A percentile compares a stretch with the other conserved stretches of the same genome.
phyloP scores from a whole-genome alignment of 1,140 invertebrate species.

The Papilio xuthus region DNA sequence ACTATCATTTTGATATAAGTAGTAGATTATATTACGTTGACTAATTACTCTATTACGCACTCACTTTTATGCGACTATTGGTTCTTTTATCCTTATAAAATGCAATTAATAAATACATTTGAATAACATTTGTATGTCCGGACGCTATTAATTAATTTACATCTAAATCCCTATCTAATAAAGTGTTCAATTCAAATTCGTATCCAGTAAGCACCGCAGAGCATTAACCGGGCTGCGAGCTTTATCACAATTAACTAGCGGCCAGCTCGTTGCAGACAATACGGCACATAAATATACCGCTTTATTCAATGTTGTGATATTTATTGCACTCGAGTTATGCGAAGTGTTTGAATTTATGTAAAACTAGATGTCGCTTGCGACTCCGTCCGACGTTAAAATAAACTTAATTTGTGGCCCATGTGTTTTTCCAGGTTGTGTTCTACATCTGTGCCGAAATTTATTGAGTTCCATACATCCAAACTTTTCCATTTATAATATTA shows the following conservation, averaged over 20 bases:
- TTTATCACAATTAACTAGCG: slow-evolving; percentile 48
- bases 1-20: no score
- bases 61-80: no score
- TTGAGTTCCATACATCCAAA: no score
- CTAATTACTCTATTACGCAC: no score
- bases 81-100: no score
- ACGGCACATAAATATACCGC: slow-evolving; percentile 10
- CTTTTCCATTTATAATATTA: background rate
- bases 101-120: background rate
- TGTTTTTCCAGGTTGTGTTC: no score
- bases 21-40: no score
- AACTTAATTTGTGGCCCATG: no score
- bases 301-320: slow-evolving; percentile 1
- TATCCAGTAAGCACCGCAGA: slow-evolving; percentile 43
- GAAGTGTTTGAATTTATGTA: background rate
- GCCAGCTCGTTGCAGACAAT: background rate
- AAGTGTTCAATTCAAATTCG: slow-evolving; percentile 51
- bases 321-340: background rate
- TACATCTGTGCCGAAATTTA: no score
- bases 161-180: slow-evolving; percentile 22
- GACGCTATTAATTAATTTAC: slow-evolving; percentile 8
- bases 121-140: background rate
- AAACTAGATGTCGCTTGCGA: background rate
- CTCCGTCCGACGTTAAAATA: no score
- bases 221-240: slow-evolving; percentile 40